Evolutionary conservation across 2,113 vertebrate species (phyloP).

Genomic region (Sceloporus undulatus): DNA sequence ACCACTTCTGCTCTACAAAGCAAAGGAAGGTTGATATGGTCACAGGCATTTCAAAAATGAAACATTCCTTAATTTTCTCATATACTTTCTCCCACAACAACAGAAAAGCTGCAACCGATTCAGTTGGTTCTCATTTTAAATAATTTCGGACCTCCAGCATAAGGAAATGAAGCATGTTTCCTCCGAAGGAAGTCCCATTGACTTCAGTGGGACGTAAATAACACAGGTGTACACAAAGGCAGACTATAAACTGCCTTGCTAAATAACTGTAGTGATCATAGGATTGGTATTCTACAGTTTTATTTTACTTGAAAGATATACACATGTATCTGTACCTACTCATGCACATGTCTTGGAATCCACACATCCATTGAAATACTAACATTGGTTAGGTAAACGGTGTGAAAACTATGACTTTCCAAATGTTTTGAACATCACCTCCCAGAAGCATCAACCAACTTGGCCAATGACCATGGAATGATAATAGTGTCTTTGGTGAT

Average conservation of each 20-base stretch:
- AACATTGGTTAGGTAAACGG: neutral
- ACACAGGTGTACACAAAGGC: no score
- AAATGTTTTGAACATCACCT: no score
- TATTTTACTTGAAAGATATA: neutral
- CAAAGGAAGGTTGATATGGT: neutral
- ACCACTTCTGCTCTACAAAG: neutral
- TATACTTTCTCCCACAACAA: no score
- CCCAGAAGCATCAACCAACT: no score
- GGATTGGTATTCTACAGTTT: neutral
- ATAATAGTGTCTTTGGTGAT: no score
- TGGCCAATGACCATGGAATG: no score
- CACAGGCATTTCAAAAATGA: neutral
- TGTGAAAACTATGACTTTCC: no score
- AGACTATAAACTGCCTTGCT: neutral
- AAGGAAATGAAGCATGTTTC: no score
- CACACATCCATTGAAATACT: neutral
- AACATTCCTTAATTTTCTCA: neutral
- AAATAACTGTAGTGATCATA: neutral
- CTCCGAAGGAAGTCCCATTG: no score
- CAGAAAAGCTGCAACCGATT: neutral
- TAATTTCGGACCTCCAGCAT: neutral
- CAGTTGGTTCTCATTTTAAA: slow-evolving; percentile 1
- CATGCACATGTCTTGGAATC: neutral
- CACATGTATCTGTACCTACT: neutral
- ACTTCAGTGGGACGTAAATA: no score